These are phyloP conservation scores for Xenus cinereus DNA, from an alignment of 2,113 vertebrate species.

Conservation along the genomic window DNA sequence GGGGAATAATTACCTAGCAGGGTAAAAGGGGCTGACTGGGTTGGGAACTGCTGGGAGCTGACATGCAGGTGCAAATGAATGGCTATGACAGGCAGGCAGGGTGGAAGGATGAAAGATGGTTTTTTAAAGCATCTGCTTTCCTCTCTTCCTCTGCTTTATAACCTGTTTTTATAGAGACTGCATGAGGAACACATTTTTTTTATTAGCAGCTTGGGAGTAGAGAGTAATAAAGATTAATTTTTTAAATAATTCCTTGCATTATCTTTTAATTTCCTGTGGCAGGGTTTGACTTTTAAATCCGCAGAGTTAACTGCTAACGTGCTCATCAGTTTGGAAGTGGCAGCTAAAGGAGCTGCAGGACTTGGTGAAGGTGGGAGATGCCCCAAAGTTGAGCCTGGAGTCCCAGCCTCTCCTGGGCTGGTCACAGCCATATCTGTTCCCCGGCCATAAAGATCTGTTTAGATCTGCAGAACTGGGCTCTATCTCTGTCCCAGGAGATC, in stretches of 20 bases:
- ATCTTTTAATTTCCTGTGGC: conserved; percentile 68
- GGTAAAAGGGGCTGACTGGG: neutral
- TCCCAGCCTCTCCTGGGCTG: neutral
- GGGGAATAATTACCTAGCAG: neutral
- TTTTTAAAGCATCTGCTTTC: conserved; percentile 40
- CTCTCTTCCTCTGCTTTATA: conserved; percentile 50
- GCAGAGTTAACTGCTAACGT: neutral
- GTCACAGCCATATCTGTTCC: neutral
- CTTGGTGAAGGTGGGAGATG: neutral
- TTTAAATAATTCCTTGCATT: conserved; percentile 66
- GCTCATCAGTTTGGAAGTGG: neutral
- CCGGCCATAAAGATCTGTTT: neutral
- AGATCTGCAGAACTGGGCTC: neutral
- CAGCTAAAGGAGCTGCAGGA: neutral
- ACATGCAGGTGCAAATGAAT: neutral
- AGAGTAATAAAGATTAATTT: conserved; percentile 69
- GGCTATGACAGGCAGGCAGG: neutral
- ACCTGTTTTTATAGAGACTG: conserved; percentile 59
- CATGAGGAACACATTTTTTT: conserved; percentile 42
- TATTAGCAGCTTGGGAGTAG: conserved; percentile 53
- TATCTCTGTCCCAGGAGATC: neutral
- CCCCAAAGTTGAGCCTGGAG: neutral
- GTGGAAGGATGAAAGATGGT: neutral
- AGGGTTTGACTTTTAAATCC: conserved; percentile 58
- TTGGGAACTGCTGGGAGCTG: neutral